Percentiles rank a stretch among this genome's conserved stretches.
Evolutionary conservation across 2,888 invertebrate genomes (phyloP).

Genomic region (Amorpha juglandis): DNA sequence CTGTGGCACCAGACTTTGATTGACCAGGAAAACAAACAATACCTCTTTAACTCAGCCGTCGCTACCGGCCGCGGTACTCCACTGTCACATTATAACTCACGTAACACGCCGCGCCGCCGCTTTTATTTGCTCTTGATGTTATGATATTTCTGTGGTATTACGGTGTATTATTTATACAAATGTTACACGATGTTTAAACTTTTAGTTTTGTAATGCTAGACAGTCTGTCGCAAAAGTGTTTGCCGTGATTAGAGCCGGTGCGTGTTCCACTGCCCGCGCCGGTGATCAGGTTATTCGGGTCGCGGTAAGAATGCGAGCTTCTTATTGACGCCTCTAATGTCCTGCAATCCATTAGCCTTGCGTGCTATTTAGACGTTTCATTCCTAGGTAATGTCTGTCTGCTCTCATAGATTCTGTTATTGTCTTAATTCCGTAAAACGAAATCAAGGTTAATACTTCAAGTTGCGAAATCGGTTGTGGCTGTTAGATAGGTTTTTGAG

Average conservation of each 20-base stretch:
- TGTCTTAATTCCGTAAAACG: slow-evolving; percentile 36
- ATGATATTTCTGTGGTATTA: slow-evolving; percentile 25
- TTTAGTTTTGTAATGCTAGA: slow-evolving; percentile 21
- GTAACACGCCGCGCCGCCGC: slow-evolving; percentile 33
- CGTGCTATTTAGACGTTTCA: slow-evolving; percentile 67
- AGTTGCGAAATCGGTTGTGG: neutral
- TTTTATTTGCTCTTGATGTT: slow-evolving; percentile 39
- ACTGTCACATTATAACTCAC: slow-evolving; percentile 33
- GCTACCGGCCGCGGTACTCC: slow-evolving; percentile 26
- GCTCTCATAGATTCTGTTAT: slow-evolving; percentile 52
- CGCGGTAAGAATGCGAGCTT: slow-evolving; percentile 66
- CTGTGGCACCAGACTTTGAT: slow-evolving; percentile 40
- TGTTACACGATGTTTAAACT: slow-evolving; percentile 19
- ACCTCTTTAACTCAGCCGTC: slow-evolving; percentile 35
- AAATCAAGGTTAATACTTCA: slow-evolving; percentile 35
- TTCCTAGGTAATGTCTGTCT: slow-evolving; percentile 46
- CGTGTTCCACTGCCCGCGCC: slow-evolving; percentile 3
- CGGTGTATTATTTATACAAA: slow-evolving; percentile 34
- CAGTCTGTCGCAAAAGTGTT: slow-evolving; percentile 17
- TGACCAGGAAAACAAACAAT: slow-evolving; percentile 47
- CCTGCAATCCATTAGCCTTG: slow-evolving; percentile 74
- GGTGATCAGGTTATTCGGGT: slow-evolving; percentile 57
- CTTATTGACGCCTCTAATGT: slow-evolving; percentile 71
- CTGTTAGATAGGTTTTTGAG: slow-evolving; percentile 26
- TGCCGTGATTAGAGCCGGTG: slow-evolving; percentile 23